phyloP scores from a whole-genome alignment of 2,797 vertebrate genomes.

The Clarias fuscus region DNA sequence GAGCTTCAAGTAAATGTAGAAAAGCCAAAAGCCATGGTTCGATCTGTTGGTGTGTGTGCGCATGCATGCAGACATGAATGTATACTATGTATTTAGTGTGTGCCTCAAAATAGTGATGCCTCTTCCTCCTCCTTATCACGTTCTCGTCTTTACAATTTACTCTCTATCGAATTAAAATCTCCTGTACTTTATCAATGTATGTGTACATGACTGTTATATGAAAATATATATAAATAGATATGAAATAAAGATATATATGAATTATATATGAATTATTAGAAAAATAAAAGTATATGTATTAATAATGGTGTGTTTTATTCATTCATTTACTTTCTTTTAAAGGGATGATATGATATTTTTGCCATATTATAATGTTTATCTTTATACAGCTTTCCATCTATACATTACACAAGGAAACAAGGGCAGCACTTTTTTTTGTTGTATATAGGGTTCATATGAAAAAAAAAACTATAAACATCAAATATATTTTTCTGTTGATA shows the following conservation, averaged over 20 bases:
- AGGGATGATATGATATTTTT: background rate
- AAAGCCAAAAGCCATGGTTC: constrained; percentile 46
- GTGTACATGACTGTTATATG: constrained; percentile 74
- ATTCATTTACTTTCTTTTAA: background rate
- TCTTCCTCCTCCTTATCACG: constrained; percentile 29
- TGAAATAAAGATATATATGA: constrained; percentile 64
- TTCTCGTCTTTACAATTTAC: constrained; percentile 40
- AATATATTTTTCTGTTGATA: background rate
- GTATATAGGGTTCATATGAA: background rate
- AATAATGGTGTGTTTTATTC: constrained; percentile 42
- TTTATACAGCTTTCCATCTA: constrained; percentile 1
- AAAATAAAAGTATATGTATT: constrained; percentile 59
- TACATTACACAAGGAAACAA: background rate
- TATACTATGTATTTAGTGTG: constrained; percentile 46
- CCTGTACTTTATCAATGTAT: constrained; percentile 70
- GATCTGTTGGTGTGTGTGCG: constrained; percentile 40
- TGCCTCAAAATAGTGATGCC: constrained; percentile 49
- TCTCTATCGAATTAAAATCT: constrained; percentile 57
- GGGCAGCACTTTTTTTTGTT: background rate
- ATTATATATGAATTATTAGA: constrained; percentile 58
- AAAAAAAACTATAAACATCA: background rate
- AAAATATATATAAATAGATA: constrained; percentile 65
- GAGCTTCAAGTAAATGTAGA: constrained; percentile 44
- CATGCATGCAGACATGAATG: constrained; percentile 52
- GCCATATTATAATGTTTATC: background rate